Conservation (phyloP, 2,888 invertebrate species). For the Latheticus oryzae region DNA sequence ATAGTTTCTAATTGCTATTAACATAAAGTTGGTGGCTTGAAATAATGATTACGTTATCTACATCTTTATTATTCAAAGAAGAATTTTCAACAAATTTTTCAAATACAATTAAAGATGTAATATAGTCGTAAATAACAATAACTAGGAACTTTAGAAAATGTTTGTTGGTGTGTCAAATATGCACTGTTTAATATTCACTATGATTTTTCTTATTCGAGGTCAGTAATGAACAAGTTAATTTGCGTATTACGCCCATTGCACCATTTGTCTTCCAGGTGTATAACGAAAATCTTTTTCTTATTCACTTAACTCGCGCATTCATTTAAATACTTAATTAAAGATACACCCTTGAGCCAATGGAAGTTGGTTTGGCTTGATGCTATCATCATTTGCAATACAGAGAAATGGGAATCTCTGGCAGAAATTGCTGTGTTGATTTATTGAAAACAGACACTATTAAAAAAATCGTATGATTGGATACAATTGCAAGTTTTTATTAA, state of each 20-base stretch:
- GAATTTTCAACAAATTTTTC: background rate
- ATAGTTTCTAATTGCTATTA: slow-evolving; percentile 34
- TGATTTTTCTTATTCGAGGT: slow-evolving; percentile 40
- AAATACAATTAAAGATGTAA: slow-evolving; percentile 14
- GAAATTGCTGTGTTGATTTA: no score
- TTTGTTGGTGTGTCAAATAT: slow-evolving; percentile 5
- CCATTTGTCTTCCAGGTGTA: slow-evolving; percentile 43
- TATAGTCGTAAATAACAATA: slow-evolving; percentile 30
- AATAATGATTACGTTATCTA: slow-evolving; percentile 33
- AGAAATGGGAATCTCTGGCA: no score
- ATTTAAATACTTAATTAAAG: slow-evolving; percentile 40
- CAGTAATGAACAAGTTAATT: slow-evolving; percentile 43
- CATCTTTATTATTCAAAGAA: slow-evolving; percentile 8
- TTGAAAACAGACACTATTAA: no score
- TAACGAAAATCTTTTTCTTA: slow-evolving; percentile 39
- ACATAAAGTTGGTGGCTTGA: slow-evolving; percentile 18
- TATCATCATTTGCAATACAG: no score
- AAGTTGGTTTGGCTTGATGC: slow-evolving; percentile 6
- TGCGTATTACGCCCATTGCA: slow-evolving; percentile 43
- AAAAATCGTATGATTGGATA: no score
- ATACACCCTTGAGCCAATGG: slow-evolving; percentile 39
- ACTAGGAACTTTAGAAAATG: slow-evolving; percentile 33
- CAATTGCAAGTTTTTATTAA: no score
- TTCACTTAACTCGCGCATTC: slow-evolving; percentile 39
- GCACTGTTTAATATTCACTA: slow-evolving; percentile 35